Evolutionary conservation across 2,888 invertebrate genomes (phyloP).

Genomic region (Pristionchus maxplancki): DNA sequence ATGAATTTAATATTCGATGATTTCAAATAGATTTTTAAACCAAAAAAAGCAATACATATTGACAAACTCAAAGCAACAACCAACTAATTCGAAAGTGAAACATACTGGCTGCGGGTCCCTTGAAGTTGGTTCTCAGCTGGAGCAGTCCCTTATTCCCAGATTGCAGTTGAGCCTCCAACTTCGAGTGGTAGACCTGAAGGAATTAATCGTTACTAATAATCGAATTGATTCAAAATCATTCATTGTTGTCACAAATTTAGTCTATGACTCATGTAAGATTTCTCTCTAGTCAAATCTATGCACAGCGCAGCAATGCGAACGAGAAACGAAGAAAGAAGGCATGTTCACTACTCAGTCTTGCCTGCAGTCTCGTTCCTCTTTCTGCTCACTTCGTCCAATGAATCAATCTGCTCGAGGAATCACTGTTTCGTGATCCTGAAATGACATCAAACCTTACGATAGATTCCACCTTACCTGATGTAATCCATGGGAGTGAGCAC

Average conservation of each 20-base stretch:
- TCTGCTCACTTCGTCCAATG: not conserved
- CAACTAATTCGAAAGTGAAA: not conserved
- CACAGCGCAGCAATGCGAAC: not conserved
- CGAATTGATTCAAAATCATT: not conserved
- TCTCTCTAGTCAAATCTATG: not conserved
- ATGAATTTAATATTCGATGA: too few relatives aligned
- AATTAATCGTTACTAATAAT: slow-evolving; percentile 58
- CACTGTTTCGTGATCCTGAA: slow-evolving; percentile 70
- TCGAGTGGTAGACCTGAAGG: slow-evolving; percentile 96
- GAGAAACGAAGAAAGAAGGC: not conserved
- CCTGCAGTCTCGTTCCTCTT: not conserved
- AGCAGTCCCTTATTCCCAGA: slow-evolving; percentile 94
- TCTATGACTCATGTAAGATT: not conserved
- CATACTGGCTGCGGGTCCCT: slow-evolving; percentile 90
- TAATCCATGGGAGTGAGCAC: slow-evolving; percentile 75
- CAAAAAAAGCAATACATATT: too few relatives aligned
- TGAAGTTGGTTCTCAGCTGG: slow-evolving; percentile 90
- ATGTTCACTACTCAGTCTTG: not conserved
- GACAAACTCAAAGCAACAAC: not conserved
- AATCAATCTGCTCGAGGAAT: slow-evolving; percentile 64
- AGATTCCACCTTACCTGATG: slow-evolving; percentile 55
- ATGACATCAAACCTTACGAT: not conserved
- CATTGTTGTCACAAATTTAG: not conserved
- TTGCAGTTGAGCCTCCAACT: slow-evolving; percentile 85
- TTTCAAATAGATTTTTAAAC: too few relatives aligned